A percentile compares a stretch with the other conserved stretches of the same genome.
Evolutionary conservation across 2,888 invertebrate genomes (phyloP).

Genomic region (Epicampocera succincta): DNA sequence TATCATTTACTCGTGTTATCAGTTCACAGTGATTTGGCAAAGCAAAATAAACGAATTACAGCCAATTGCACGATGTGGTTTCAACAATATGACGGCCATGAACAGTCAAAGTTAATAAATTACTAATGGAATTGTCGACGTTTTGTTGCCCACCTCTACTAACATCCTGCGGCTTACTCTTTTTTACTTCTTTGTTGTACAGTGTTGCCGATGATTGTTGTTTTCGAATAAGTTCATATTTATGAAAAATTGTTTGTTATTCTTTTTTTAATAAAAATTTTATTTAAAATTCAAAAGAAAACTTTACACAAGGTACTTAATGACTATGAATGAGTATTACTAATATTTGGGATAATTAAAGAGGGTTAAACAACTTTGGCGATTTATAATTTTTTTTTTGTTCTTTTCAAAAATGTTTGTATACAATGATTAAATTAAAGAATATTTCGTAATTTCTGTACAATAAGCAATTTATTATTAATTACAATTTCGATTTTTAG

Average conservation of each 20-base stretch:
- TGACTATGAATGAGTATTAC: conserved; percentile 66
- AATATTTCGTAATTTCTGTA: conserved; percentile 53
- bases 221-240: background rate
- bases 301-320: conserved; percentile 68
- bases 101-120: too few relatives aligned
- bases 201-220: too few relatives aligned
- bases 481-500: conserved; percentile 14
- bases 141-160: too few relatives aligned
- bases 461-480: conserved; percentile 39
- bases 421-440: conserved; percentile 39
- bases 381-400: conserved; percentile 51
- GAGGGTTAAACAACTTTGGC: conserved; percentile 68
- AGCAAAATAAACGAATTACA: too few relatives aligned
- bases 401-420: conserved; percentile 32
- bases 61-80: too few relatives aligned
- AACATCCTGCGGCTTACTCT: too few relatives aligned
- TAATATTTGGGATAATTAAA: conserved; percentile 69
- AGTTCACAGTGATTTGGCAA: too few relatives aligned
- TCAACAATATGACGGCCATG: too few relatives aligned
- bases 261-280: conserved; percentile 44
- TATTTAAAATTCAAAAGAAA: conserved; percentile 50
- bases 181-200: too few relatives aligned
- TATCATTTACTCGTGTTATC: too few relatives aligned
- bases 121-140: too few relatives aligned
- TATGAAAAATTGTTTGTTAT: conserved; percentile 36